phyloP scores from a whole-genome alignment of 2,797 vertebrate species.

The Bradypodion pumilum region DNA sequence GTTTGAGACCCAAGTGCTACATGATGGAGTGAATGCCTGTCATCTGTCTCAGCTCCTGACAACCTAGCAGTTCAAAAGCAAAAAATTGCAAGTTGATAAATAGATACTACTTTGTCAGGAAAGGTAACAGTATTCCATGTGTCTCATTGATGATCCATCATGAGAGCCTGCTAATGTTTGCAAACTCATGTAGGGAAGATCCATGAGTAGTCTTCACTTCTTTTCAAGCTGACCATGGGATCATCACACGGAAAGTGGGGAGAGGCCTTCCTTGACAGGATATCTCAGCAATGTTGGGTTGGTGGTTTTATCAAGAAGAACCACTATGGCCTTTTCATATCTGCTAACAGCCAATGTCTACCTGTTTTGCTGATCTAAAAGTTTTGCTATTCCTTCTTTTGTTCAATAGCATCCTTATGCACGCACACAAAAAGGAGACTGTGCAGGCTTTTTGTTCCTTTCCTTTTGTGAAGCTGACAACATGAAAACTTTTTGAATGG shows the following conservation, averaged over 20 bases:
- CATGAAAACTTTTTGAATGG: constrained; percentile 60
- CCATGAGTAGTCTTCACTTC: background rate
- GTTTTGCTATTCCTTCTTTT: too few relatives aligned
- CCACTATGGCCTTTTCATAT: too few relatives aligned
- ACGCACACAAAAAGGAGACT: background rate
- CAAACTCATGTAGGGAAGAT: background rate
- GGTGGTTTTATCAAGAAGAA: background rate
- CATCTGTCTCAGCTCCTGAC: too few relatives aligned
- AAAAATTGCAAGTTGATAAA: too few relatives aligned
- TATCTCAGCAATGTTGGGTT: background rate
- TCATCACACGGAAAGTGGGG: too few relatives aligned
- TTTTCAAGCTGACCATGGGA: too few relatives aligned
- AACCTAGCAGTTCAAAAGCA: too few relatives aligned
- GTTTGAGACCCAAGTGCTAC: too few relatives aligned
- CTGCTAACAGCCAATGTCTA: constrained; percentile 12
- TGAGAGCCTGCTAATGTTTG: background rate
- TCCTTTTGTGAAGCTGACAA: constrained; percentile 62
- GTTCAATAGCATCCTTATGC: constrained; percentile 38
- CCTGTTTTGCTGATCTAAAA: constrained; percentile 18
- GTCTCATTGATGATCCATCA: too few relatives aligned
- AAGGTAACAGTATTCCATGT: too few relatives aligned
- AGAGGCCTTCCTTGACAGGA: background rate
- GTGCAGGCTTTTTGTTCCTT: constrained; percentile 68
- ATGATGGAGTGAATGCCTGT: too few relatives aligned
- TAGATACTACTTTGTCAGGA: too few relatives aligned